Base-by-base conservation (phyloP, 2,797 vertebrate genomes). In the Semotilus atromaculatus region DNA sequence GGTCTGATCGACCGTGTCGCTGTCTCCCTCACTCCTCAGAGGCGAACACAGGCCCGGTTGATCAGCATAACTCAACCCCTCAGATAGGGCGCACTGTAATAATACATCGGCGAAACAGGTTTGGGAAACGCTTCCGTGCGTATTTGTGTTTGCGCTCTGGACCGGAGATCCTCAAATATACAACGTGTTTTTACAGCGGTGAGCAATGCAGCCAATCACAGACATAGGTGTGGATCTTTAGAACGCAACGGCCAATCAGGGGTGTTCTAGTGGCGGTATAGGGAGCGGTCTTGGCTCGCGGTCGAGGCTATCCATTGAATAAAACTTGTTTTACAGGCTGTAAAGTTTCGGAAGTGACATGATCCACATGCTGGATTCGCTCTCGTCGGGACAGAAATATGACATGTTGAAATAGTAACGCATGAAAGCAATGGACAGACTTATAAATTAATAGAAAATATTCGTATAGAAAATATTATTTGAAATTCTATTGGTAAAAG, bases 401-500 rank as follows among this genome's bases (percentile, higher is more conserved):
- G 5, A 48, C 45, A 16, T 48, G 45, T 18, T 5, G 45, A 18
- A 16, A 48, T 48, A 43, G 40, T 16, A 16, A 29, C 13, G n/a
- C n/a, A 60, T 60, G 2, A 26, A 11, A 58, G 55, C 23, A 5
- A 60, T 60, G 11, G 13, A 11, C n/a, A 60, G 26, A 62, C 2
- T 60, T n/a, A 14, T 26, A 26, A 2, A 55, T 23, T 4, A 4
- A 58, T 23, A 23, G 23, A 58, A 26, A 6, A 26, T 13, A 14
- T 5, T 11, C 1, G 4, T 58, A 11, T 13, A 13, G 23, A 3
- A 13, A 26, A 60, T 26, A 2, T 13, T 60, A 14, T 60, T 1
- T 2, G 0, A 0, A 10, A n/a, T 11, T n/a, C 3, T 55, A 23
- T 13, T 60, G n/a, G 0, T 26, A 14, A 26, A 60, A 60, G 2